phyloP scores from a whole-genome alignment of 2,888 invertebrate genomes.

The Hecatera dysodea region DNA sequence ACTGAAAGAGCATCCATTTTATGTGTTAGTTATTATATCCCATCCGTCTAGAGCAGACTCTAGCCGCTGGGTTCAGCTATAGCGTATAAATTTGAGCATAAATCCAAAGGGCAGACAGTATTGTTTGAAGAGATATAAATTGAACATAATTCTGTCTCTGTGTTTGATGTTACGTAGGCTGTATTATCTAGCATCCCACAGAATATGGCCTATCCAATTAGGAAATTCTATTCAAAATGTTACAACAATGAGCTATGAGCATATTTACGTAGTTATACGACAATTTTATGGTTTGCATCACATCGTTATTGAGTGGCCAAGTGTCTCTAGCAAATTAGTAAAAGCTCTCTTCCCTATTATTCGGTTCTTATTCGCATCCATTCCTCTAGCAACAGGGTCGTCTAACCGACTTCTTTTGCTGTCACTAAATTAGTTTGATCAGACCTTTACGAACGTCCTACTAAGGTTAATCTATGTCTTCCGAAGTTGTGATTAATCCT shows the following conservation, averaged over 20 bases:
- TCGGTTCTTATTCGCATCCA: not conserved
- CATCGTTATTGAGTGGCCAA: not conserved
- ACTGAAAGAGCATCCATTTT: not conserved
- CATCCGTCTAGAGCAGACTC: constrained; percentile 10
- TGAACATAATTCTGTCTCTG: constrained; percentile 47
- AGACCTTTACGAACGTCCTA: not conserved
- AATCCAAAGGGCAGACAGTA: constrained; percentile 56
- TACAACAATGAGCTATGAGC: constrained; percentile 11
- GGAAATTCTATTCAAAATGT: constrained; percentile 50
- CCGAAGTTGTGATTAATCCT: constrained; percentile 9
- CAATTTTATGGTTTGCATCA: not conserved
- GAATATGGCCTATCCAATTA: constrained; percentile 49
- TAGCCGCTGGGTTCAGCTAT: constrained; percentile 31
- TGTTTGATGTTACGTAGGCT: constrained; percentile 62
- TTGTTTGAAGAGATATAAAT: constrained; percentile 64
- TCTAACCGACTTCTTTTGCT: not conserved
- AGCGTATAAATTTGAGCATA: constrained; percentile 52
- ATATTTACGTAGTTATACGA: not conserved
- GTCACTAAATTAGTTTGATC: not conserved
- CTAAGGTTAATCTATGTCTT: not conserved
- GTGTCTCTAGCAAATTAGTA: no score
- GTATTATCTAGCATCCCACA: constrained; percentile 57
- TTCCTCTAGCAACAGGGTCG: not conserved
- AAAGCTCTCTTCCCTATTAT: not conserved
- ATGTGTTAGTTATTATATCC: constrained; percentile 2